Base-by-base conservation (phyloP, 2,888 invertebrate species). In the Erynnis tages region DNA sequence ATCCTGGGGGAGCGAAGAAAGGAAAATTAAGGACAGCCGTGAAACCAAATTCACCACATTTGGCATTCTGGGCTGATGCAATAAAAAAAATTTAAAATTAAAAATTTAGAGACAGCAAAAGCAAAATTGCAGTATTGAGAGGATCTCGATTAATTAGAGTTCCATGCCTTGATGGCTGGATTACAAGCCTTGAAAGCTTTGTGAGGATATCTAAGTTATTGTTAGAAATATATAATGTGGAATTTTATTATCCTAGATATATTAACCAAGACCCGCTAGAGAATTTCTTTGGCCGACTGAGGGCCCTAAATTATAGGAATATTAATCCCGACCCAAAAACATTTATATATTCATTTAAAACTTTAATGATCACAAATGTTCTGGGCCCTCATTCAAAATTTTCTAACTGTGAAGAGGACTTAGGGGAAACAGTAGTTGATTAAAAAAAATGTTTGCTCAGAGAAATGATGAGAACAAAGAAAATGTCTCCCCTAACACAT, bases 201-300 rank as follows among this genome's bases (percentile, higher is more conserved):
- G 2, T 16, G 16, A 40, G 47, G 16, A 32, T 32, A 13, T 11
- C 50, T 10, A 34, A 46, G 6, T 25, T 54, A 11, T 40, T 50
- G 16, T 50, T 45, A 17, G 10, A 16, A 10, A 14, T 44, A 38
- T 53, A 30, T 23, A 25, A 29, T 10, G 23, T 53, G 23, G 17
- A 38, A 29, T 53, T 30, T 32, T 45, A 50, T 48, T 62, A 63
- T 45, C 56, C 60, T 2, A 27, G 63, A 34, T 2, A 48, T 25
- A 27, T 62, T 29, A 66, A 66, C 32, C 66, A 64, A 44, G 62
- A 63, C 34, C 59, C 57, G 16, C 43, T 63, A 0, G 62, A 64
- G 43, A 58, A 50, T 37, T 63, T 62, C 53, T 65, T 63, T 58
- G 63, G 62, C 4, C 38, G 58, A 35, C 44, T 61, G 19, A 59